Conservation (phyloP, 2,113 vertebrate species). For the Sebastes schlegelii region DNA sequence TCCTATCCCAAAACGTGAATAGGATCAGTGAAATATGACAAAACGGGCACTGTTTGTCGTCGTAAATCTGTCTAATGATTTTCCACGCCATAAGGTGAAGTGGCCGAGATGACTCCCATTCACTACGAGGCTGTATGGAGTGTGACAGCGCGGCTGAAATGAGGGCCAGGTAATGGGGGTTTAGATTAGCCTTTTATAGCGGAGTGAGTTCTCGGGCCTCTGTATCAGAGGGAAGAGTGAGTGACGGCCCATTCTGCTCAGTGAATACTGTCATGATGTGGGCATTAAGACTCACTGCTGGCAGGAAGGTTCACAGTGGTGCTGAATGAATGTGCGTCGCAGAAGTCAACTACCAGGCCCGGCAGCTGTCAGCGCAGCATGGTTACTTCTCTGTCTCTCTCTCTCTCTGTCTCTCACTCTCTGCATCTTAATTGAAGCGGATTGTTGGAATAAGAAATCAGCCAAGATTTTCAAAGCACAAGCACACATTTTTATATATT, state of each 20-base stretch:
- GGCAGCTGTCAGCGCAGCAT: slow-evolving; percentile 49
- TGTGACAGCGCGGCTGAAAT: slow-evolving; percentile 49
- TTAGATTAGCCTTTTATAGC: slow-evolving; percentile 69
- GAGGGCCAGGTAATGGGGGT: slow-evolving; percentile 45
- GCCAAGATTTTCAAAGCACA: slow-evolving; percentile 14
- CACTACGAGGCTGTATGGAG: slow-evolving; percentile 28
- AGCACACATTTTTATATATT: slow-evolving; percentile 15
- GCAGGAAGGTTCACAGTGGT: slow-evolving; percentile 62
- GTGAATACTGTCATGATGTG: slow-evolving; percentile 76
- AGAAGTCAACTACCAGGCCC: slow-evolving; percentile 56
- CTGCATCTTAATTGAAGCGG: slow-evolving; percentile 55
- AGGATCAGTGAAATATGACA: slow-evolving; percentile 72
- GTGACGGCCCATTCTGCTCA: slow-evolving; percentile 73
- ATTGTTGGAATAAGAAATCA: slow-evolving; percentile 18
- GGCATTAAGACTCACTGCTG: slow-evolving; percentile 71
- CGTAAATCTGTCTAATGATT: slow-evolving; percentile 81
- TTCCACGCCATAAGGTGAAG: slow-evolving; percentile 73
- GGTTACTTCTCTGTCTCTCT: not conserved
- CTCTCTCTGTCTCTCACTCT: slow-evolving; percentile 6
- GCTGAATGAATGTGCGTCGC: slow-evolving; percentile 62
- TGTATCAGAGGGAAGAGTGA: slow-evolving; percentile 64
- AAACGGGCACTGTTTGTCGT: slow-evolving; percentile 62
- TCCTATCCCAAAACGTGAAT: slow-evolving; percentile 59
- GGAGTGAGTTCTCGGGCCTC: slow-evolving; percentile 64
- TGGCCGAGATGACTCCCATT: slow-evolving; percentile 51